phyloP scores from a whole-genome alignment of 2,888 invertebrate genomes.

The Didymodactylos carnosus region DNA sequence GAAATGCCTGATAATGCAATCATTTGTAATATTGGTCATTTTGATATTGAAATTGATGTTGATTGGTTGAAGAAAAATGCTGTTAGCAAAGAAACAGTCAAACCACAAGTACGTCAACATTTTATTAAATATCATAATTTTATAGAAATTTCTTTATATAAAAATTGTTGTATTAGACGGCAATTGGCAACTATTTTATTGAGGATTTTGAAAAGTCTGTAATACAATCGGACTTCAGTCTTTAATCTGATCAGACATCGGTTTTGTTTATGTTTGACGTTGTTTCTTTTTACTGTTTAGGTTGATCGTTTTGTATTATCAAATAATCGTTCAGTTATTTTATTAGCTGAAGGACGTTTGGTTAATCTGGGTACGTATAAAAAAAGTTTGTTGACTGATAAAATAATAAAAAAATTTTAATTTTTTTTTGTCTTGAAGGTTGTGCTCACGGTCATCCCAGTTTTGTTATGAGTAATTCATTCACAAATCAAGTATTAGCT shows the following conservation, averaged over 20 bases:
- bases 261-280: neutral
- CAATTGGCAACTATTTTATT: no score
- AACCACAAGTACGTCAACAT: conserved; percentile 61
- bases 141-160: neutral
- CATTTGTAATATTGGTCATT: conserved; percentile 96
- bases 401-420: no score
- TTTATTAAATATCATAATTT: neutral
- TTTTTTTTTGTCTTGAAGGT: conserved; percentile 38
- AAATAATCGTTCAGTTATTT: conserved; percentile 74
- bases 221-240: no score
- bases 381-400: no score
- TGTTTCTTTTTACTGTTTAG: conserved; percentile 22
- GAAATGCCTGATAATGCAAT: conserved; percentile 87
- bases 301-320: conserved; percentile 67
- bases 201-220: no score
- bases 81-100: conserved; percentile 65
- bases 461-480: conserved; percentile 98
- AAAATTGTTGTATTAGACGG: neutral
- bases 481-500: conserved; percentile 90
- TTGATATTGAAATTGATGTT: conserved; percentile 92
- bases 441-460: conserved; percentile 97
- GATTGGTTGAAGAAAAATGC: conserved; percentile 79
- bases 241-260: neutral
- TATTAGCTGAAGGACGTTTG: conserved; percentile 82
- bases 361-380: conserved; percentile 65